Evolutionary conservation across 2,888 invertebrate species (phyloP), one percentile per base, ranked within the genome.

Genomic region (Drosophila rellima): DNA sequence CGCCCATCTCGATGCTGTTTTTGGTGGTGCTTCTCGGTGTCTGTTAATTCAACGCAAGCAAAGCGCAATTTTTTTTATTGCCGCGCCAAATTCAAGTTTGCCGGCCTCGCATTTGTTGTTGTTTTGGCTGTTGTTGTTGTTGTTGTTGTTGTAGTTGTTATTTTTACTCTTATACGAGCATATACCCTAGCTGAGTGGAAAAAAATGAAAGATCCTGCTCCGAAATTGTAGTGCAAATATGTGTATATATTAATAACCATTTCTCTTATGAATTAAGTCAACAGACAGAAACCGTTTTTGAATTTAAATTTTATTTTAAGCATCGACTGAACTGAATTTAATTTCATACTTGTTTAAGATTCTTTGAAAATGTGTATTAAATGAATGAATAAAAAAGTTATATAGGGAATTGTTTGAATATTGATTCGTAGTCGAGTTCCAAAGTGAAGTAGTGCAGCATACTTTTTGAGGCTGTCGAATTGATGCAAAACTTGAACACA

Each of bases 41-140:
- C 85, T 82, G 83, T 72, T 80, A 85, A 85, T 85, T 82, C 83
- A 72, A 67, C 76, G 72, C 64, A 76, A 77, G 70, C 70, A 60
- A 66, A 80, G 57, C 64, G 63, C 64, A 39, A 78, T 78, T 80
- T 87, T 81, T 83, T 83, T 83, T 83, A 83, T 83, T 82, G 80
- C 88, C 83, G 83, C 88, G 83, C 83, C 77, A 88, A 83, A 83
- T 86, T 86, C 88, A 88, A 83, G 83, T 85, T 88, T 88, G 70
- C 68, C 71, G 72, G 68, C 67, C 61, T 61, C 61, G 55, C 70
- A 52, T 59, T 77, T 67, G 64, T 67, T 60, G 69, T 61, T 52
- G 26, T 26, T 23, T 23, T 7, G 23, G 64, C 56, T 62, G 51
- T 50, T 62, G 44, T 72, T 63, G 39, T 50, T 57, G 17, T 42